These are phyloP conservation scores for Pelobates cultripes DNA, from an alignment of 2,797 vertebrate species.

Conservation along the genomic window DNA sequence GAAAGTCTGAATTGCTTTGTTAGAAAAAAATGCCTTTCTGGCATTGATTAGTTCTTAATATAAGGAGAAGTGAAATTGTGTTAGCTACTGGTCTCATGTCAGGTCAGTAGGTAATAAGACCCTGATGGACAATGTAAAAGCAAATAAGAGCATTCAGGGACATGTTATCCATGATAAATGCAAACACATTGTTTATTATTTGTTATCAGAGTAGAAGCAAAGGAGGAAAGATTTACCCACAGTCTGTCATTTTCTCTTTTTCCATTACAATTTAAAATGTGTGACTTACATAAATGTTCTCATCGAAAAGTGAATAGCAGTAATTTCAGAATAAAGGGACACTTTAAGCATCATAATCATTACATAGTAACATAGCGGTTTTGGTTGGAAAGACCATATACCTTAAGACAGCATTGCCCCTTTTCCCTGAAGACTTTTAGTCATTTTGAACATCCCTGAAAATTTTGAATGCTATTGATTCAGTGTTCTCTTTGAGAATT, in stretches of 20 bases:
- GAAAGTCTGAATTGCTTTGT: neutral
- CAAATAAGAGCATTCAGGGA: conserved; percentile 19
- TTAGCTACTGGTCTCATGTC: conserved; percentile 20
- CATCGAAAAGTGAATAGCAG: no score
- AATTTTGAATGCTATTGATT: no score
- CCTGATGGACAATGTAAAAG: conserved; percentile 5
- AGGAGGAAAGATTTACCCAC: neutral
- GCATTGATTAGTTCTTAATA: neutral
- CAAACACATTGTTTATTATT: conserved; percentile 3
- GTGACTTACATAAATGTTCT: no score
- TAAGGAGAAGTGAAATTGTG: conserved; percentile 8
- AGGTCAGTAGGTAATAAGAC: conserved; percentile 25
- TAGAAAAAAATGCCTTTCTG: neutral
- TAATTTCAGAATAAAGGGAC: no score
- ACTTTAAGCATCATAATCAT: no score
- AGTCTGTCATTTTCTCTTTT: neutral
- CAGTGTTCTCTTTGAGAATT: no score
- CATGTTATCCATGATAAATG: neutral
- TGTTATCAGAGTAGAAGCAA: neutral
- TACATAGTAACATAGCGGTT: no score
- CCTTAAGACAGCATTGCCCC: no score
- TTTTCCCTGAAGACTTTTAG: no score
- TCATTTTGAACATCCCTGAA: no score
- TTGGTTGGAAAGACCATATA: no score
- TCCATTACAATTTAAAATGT: no score